phyloP scores from a whole-genome alignment of 2,113 vertebrate genomes.

The Butorides virescens region DNA sequence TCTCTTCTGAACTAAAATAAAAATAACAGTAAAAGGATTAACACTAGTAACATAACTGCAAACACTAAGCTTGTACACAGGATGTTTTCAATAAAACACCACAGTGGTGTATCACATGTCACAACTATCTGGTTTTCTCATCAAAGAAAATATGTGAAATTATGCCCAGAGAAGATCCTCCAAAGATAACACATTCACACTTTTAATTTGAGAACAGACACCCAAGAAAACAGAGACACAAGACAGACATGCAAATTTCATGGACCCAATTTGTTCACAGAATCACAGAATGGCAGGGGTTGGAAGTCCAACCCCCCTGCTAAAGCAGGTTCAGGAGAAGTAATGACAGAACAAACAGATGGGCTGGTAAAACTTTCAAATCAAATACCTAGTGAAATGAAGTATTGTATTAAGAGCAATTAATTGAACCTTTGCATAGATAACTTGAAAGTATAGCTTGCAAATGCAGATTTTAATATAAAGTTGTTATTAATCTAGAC shows the following conservation, averaged over 20 bases:
- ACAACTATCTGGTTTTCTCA: background rate
- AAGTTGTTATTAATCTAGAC: background rate
- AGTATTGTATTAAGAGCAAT: background rate
- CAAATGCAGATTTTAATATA: background rate
- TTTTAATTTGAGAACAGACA: background rate
- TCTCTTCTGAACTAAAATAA: slow-evolving; percentile 88
- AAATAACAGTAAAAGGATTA: background rate
- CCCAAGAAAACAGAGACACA: background rate
- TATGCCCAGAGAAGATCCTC: background rate
- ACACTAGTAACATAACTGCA: background rate
- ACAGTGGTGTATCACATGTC: background rate
- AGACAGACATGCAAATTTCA: background rate
- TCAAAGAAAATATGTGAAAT: background rate
- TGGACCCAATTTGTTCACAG: fast-evolving
- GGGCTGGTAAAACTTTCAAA: background rate
- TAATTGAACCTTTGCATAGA: background rate
- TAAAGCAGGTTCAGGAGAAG: background rate
- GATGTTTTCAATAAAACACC: background rate
- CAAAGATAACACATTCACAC: background rate
- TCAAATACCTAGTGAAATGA: background rate
- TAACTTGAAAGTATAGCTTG: background rate
- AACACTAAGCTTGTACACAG: background rate
- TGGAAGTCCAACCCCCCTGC: too few species aligned
- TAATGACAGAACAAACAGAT: background rate
- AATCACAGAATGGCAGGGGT: too few species aligned